phyloP scores from a whole-genome alignment of 2,113 vertebrate species.

The Neolamprologus toae region DNA sequence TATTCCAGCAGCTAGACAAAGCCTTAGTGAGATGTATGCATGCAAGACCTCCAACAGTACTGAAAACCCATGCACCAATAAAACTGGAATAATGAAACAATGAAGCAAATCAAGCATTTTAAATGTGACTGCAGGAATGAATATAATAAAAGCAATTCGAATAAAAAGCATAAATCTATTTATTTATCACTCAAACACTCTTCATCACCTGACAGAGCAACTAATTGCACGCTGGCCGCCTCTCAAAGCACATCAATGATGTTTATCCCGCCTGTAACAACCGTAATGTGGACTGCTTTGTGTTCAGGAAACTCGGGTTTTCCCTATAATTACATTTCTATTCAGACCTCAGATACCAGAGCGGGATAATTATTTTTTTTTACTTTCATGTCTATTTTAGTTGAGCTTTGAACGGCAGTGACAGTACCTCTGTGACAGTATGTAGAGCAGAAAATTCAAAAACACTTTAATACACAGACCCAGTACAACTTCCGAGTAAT shows the following conservation, averaged over 20 bases:
- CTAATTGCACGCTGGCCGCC: neutral
- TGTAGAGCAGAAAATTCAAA: neutral
- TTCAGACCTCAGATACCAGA: neutral
- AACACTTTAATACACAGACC: neutral
- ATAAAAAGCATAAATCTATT: neutral
- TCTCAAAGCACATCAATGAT: neutral
- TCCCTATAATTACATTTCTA: constrained; percentile 16
- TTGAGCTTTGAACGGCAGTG: neutral
- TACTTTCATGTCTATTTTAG: neutral
- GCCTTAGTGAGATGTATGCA: neutral
- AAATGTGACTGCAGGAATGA: neutral
- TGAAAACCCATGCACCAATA: neutral
- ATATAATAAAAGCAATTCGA: neutral
- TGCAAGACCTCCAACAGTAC: neutral
- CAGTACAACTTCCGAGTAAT: neutral
- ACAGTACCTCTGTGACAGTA: neutral
- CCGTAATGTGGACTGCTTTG: neutral
- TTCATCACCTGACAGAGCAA: neutral
- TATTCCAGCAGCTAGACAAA: neutral
- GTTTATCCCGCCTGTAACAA: neutral
- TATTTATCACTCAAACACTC: neutral
- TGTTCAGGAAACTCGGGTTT: neutral
- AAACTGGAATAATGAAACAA: neutral
- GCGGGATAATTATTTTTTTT: neutral
- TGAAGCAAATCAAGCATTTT: neutral